A percentile compares a stretch with the other conserved stretches of the same genome.
phyloP scores from a whole-genome alignment of 2,113 vertebrate species.

The Malurus elegans region DNA sequence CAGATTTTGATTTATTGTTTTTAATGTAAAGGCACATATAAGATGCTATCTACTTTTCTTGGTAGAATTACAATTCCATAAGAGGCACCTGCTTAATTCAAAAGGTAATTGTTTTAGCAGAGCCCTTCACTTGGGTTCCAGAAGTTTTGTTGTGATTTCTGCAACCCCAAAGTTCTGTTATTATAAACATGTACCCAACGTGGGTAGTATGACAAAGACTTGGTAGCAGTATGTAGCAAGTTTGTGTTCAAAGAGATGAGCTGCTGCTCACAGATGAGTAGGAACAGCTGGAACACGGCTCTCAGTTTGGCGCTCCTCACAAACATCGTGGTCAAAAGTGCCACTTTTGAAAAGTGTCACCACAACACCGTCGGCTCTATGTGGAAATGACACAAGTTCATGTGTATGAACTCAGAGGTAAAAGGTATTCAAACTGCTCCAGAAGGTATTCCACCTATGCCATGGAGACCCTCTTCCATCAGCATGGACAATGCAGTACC shows the following conservation, averaged over 20 bases:
- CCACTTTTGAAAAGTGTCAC: background rate
- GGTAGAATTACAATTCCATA: background rate
- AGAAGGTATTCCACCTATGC: background rate
- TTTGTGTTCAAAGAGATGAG: background rate
- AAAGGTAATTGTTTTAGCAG: background rate
- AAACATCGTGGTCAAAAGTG: accelerated
- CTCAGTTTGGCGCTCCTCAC: background rate
- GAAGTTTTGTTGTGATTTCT: background rate
- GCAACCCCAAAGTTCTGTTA: background rate
- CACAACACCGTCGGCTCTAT: accelerated
- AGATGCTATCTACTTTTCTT: background rate
- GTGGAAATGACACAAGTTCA: background rate
- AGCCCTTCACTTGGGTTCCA: background rate
- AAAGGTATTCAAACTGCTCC: background rate
- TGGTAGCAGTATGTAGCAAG: background rate
- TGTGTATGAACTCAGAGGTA: background rate
- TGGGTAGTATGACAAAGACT: background rate
- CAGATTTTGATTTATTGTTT: background rate
- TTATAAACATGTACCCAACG: accelerated
- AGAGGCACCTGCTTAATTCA: background rate
- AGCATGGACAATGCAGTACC: background rate
- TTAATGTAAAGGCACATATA: background rate
- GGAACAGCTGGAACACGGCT: background rate
- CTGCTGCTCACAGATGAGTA: background rate
- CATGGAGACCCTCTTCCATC: background rate